Percentiles rank a stretch among this genome's conserved stretches.
Conservation (phyloP, 2,797 vertebrate species). For the Acrocephalus scirpaceus region DNA sequence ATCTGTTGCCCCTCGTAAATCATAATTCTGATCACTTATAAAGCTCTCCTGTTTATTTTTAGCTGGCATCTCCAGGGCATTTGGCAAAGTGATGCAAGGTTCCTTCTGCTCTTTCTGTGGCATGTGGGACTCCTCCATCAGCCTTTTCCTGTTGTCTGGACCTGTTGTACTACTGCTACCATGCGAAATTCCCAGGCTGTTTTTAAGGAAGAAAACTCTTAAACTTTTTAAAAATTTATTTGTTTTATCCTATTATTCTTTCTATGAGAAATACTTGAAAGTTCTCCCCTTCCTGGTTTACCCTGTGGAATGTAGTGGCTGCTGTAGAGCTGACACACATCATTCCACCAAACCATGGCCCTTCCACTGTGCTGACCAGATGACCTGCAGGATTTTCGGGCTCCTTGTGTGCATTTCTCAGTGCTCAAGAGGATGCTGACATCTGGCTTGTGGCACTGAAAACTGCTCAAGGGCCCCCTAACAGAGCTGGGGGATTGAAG, state of each 20-base stretch:
- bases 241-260: background rate
- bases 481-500: background rate
- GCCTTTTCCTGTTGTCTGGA: background rate
- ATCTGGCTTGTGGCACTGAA: background rate
- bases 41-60: slow-evolving; percentile 5
- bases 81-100: background rate
- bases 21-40: background rate
- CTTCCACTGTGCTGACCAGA: background rate
- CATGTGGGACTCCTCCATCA: background rate
- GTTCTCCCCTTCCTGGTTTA: background rate
- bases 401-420: background rate
- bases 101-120: background rate
- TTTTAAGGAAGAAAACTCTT: background rate
- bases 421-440: background rate
- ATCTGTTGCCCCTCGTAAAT: background rate
- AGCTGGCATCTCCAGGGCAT: background rate
- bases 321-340: background rate
- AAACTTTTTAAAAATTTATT: no score
- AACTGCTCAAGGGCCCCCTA: background rate
- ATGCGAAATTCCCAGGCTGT: background rate
- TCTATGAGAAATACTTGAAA: background rate
- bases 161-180: background rate
- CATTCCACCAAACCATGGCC: background rate
- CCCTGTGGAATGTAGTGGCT: background rate
- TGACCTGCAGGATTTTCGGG: background rate